phyloP scores from a whole-genome alignment of 2,113 vertebrate genomes.

The Gasterosteus aculeatus region DNA sequence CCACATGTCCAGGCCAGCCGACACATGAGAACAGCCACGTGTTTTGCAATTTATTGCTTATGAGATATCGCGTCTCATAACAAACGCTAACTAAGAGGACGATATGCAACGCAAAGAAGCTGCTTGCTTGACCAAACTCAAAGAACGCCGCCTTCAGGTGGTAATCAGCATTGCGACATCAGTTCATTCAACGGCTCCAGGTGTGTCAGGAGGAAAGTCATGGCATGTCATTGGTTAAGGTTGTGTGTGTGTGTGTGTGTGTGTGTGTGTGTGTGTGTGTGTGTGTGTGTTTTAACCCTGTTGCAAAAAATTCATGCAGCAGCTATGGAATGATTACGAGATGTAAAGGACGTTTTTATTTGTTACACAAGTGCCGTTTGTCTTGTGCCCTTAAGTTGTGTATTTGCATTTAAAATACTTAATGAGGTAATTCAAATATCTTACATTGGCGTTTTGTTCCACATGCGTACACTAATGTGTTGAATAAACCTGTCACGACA shows the following conservation, averaged over 20 bases:
- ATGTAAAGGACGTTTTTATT: not conserved
- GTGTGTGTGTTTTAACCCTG: not conserved
- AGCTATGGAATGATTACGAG: not conserved
- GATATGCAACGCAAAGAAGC: not conserved
- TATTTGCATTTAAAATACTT: not conserved
- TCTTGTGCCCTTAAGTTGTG: not conserved
- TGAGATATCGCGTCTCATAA: not conserved
- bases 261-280: not conserved
- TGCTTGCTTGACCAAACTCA: not conserved
- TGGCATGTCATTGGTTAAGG: not conserved
- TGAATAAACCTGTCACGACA: not conserved
- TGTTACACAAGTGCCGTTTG: not conserved
- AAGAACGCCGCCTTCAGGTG: not conserved
- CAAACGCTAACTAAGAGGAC: not conserved
- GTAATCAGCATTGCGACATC: not conserved
- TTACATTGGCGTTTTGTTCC: not conserved
- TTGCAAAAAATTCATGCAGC: not conserved
- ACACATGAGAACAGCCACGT: slow-evolving; percentile 8
- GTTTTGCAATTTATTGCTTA: slow-evolving; percentile 5
- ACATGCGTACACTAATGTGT: not conserved
- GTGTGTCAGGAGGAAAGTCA: not conserved
- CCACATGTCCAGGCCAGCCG: not conserved
- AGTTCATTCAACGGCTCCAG: not conserved
- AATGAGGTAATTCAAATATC: not conserved
- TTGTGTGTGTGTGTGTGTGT: not conserved